Evolutionary conservation across 2,113 vertebrate genomes (phyloP).

Genomic region (Dasypus novemcinctus): DNA sequence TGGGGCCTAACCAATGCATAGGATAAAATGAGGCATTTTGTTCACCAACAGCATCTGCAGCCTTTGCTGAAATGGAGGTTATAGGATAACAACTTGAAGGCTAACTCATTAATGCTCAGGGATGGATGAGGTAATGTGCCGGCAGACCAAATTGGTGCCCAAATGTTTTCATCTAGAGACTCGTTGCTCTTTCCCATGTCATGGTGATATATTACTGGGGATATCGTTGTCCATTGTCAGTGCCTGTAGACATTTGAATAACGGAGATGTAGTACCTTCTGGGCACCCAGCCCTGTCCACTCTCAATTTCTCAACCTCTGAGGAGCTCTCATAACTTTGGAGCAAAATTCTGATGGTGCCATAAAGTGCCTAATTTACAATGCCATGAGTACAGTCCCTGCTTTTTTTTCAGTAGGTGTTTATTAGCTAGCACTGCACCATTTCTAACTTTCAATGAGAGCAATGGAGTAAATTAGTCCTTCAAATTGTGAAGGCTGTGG

Average conservation of each 20-base stretch:
- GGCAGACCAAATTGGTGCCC: constrained; percentile 35
- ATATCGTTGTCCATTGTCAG: constrained; percentile 27
- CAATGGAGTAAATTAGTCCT: constrained; percentile 22
- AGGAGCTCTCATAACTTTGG: neutral
- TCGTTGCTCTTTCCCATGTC: neutral
- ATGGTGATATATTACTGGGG: neutral
- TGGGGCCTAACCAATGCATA: neutral
- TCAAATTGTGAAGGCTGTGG: constrained; percentile 18
- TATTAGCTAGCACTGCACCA: neutral
- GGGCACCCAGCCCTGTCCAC: neutral
- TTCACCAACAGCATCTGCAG: neutral
- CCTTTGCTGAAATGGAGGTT: constrained; percentile 61
- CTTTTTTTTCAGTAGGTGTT: neutral
- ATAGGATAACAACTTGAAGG: constrained; percentile 62
- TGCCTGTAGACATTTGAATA: constrained; percentile 42
- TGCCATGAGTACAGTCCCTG: neutral
- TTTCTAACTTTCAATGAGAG: neutral
- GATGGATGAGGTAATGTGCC: constrained; percentile 20
- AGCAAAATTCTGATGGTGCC: constrained; percentile 37
- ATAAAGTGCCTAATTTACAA: constrained; percentile 23
- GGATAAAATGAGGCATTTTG: constrained; percentile 62
- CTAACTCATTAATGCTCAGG: constrained; percentile 62
- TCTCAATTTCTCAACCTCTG: constrained; percentile 26
- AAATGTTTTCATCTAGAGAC: constrained; percentile 27
- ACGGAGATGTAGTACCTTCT: neutral